Evolutionary conservation across 2,888 invertebrate genomes (phyloP).

Genomic region (Petrolisthes cinctipes): DNA sequence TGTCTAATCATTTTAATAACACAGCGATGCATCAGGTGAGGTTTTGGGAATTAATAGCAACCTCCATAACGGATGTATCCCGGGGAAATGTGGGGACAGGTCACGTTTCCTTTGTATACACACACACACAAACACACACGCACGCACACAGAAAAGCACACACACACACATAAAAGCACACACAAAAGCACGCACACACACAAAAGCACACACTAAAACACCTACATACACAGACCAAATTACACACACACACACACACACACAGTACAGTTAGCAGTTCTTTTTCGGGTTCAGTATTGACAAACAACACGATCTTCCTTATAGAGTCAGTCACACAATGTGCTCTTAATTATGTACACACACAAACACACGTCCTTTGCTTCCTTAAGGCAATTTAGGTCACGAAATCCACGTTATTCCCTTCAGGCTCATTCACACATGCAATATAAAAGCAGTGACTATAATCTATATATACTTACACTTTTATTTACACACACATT

Average conservation of each 20-base stretch:
- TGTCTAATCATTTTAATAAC: constrained; percentile 47
- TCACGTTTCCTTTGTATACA: constrained; percentile 17
- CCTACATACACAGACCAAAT: background rate
- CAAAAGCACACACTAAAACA: background rate
- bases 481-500: no score
- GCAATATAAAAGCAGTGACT: no score
- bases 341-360: no score
- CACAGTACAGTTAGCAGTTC: background rate
- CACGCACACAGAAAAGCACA: constrained; percentile 24
- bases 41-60: constrained; percentile 38
- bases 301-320: no score
- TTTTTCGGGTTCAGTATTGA: no score
- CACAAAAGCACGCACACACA: background rate
- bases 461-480: no score
- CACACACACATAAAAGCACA: constrained; percentile 2
- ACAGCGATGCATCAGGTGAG: constrained; percentile 22
- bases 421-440: no score
- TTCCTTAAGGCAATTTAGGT: no score
- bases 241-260: constrained; percentile 5
- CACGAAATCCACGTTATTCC: no score
- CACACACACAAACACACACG: background rate
- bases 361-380: no score
- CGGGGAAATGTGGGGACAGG: constrained; percentile 10
- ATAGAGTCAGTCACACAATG: no score
- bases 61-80: constrained; percentile 38